Percentiles rank a stretch among this genome's conserved stretches.
Conservation (phyloP, 2,888 invertebrate species). For the Drosophila mercatorum region DNA sequence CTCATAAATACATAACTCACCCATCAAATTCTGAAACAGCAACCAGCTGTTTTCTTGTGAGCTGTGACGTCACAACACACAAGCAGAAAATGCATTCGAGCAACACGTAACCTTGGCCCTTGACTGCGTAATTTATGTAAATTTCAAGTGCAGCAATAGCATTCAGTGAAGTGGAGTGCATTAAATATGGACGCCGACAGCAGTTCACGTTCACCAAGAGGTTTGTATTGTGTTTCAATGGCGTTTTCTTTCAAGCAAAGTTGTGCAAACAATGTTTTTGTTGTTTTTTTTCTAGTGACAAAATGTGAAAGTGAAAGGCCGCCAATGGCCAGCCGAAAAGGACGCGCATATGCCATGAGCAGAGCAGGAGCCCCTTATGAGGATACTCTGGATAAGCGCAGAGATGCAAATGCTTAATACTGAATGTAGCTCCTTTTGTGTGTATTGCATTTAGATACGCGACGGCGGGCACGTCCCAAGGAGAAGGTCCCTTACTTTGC, state of each 20-base stretch:
- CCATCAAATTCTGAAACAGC: neutral
- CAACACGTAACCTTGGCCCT: slow-evolving; percentile 27
- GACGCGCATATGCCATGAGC: slow-evolving; percentile 10
- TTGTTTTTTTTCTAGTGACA: slow-evolving; percentile 73
- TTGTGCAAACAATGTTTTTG: slow-evolving; percentile 60
- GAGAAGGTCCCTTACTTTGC: slow-evolving; percentile 63
- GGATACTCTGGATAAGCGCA: slow-evolving; percentile 11
- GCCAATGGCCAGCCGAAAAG: slow-evolving; percentile 15
- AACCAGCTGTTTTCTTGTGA: neutral
- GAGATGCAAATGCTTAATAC: neutral
- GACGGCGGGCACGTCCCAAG: slow-evolving; percentile 19
- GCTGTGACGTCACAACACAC: slow-evolving; percentile 30
- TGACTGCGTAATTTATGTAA: slow-evolving; percentile 5
- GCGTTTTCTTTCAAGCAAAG: neutral
- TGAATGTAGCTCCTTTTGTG: slow-evolving; percentile 19
- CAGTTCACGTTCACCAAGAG: slow-evolving; percentile 54
- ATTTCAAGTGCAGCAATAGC: slow-evolving; percentile 13
- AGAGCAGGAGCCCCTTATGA: slow-evolving; percentile 1
- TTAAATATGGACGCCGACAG: slow-evolving; percentile 66
- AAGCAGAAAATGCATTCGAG: neutral
- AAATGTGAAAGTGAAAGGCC: slow-evolving; percentile 52
- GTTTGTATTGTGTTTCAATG: slow-evolving; percentile 49
- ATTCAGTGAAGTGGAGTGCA: neutral
- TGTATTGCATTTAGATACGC: slow-evolving; percentile 38
- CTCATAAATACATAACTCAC: neutral